Evolutionary conservation across 2,888 invertebrate species (phyloP).

Genomic region (Catocala sponsa): DNA sequence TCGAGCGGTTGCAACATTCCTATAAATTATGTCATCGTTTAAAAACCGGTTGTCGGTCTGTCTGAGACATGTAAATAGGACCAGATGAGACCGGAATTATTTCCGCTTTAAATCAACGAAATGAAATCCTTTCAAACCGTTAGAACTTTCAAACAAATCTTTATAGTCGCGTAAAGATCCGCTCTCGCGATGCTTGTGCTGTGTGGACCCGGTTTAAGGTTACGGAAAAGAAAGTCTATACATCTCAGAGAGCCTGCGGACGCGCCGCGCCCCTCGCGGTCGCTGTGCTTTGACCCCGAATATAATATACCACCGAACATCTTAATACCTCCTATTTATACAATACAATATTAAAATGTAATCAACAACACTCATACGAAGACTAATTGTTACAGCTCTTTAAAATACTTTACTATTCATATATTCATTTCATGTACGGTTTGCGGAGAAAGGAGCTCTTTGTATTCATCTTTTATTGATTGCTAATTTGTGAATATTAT

Average conservation of each 20-base stretch:
- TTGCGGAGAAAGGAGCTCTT: conserved; percentile 28
- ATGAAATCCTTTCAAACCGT: conserved; percentile 42
- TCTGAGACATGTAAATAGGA: conserved; percentile 33
- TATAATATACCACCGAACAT: conserved; percentile 36
- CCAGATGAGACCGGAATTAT: conserved; percentile 42
- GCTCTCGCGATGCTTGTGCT: conserved; percentile 46
- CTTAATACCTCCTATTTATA: conserved; percentile 4
- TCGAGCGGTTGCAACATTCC: conserved; percentile 27
- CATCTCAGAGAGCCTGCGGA: conserved; percentile 42
- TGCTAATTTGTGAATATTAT: conserved; percentile 1
- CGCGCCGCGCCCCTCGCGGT: conserved; percentile 58
- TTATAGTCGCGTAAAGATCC: conserved; percentile 41
- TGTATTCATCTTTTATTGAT: conserved; percentile 4
- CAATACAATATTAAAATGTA: no score
- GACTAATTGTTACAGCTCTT: conserved; percentile 12
- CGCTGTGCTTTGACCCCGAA: conserved; percentile 77
- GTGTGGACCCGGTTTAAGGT: conserved; percentile 60
- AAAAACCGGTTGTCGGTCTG: conserved; percentile 31
- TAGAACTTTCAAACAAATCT: conserved; percentile 52
- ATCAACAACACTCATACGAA: conserved; percentile 15
- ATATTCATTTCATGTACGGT: conserved; percentile 12
- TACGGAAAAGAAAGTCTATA: conserved; percentile 83
- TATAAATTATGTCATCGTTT: conserved; percentile 36
- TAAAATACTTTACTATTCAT: conserved; percentile 18
- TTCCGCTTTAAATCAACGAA: conserved; percentile 38